Evolutionary conservation across 2,797 vertebrate species (phyloP).

Genomic region (Melanotaenia boesemani): DNA sequence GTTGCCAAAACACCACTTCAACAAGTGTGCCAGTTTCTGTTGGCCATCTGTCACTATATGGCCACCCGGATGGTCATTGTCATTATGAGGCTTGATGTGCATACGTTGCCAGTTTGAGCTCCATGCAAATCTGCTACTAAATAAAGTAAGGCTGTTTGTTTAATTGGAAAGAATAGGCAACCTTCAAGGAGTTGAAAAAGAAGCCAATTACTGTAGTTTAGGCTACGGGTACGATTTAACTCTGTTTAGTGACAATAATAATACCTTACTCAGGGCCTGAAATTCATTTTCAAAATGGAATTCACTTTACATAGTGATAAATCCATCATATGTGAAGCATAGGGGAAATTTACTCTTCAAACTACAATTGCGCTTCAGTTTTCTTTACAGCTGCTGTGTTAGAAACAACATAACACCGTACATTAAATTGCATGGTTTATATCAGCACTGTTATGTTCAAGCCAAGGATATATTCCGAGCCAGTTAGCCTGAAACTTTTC

Average conservation of each 20-base stretch:
- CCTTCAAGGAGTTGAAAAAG: background rate
- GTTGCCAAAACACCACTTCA: background rate
- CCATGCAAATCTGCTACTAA: background rate
- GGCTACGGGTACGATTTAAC: background rate
- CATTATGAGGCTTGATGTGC: constrained; percentile 1
- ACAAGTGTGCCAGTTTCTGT: background rate
- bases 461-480: too few species aligned
- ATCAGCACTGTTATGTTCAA: too few species aligned
- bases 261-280: background rate
- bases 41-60: background rate
- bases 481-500: too few species aligned
- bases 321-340: too few species aligned
- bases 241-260: background rate
- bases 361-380: too few species aligned
- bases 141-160: background rate
- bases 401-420: too few species aligned
- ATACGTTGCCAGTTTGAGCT: background rate
- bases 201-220: background rate
- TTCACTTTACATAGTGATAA: too few species aligned
- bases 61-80: background rate
- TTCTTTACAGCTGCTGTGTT: too few species aligned
- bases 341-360: too few species aligned
- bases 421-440: too few species aligned
- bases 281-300: too few species aligned
- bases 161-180: too few species aligned